Base-by-base conservation (phyloP, 2,888 invertebrate species). In the Nemapogon koenigi region DNA sequence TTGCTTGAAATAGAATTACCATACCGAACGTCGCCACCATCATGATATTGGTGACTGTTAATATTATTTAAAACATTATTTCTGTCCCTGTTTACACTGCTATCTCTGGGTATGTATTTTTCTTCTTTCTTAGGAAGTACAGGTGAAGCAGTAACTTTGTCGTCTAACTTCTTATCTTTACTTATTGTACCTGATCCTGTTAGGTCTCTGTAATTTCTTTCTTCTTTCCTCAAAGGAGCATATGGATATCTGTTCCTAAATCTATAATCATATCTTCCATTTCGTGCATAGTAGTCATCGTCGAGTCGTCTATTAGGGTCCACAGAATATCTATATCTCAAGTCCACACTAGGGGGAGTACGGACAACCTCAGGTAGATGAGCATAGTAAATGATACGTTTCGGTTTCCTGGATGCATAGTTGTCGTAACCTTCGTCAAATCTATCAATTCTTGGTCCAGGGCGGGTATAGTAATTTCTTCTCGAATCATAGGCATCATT, bases 351-450 rank as follows among this genome's bases (percentile, higher is more conserved):
- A 6, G 83, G 81, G 14, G 84, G 84, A 15, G 83, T 81, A 37
- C 87, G 68, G 1, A 86, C 83, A 3, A 87, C 83, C 59, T 88
- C 88, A 7, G 88, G 88, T 17, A 88, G 61, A 53, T 86, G 86
- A 1, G 88, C 86, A 47, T 88, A 88, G 52, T 88, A 88, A 40
- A 88, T 85, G 38, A 87, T 85, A 41, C 88, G 76, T 49, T 82
- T 82, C 4, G 82, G 82, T 51, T 81, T 81, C 37, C 75, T 59
- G 2, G 73, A 65, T 6, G 72, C 53, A 40, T 55, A 58, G 47
- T 68, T 72, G 44, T 78, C 73, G 38, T 71, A 68, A 2, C 51
- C 48, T 16, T 73, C 76, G 40, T 81, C 79, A 48, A 66, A 78
- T 49, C 73, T 60, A 39, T 76, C 76, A 2, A 69, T 52, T 49